Evolutionary conservation across 2,888 invertebrate species (phyloP).

Genomic region (Sesia bembeciformis): DNA sequence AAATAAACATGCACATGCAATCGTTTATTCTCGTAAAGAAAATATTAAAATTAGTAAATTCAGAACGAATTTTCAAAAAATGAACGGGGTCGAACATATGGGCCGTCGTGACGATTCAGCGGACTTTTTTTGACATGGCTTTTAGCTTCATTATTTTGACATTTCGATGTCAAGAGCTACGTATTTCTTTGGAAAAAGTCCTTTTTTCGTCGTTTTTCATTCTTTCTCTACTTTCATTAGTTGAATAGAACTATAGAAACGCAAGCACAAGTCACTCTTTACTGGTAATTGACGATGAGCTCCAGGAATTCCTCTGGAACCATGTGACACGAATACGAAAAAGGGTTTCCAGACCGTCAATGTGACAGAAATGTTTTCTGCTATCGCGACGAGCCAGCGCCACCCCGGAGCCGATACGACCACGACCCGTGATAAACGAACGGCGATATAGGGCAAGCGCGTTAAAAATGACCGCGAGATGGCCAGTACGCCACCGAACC

Average conservation of each 20-base stretch:
- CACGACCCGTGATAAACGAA: slow-evolving; percentile 54
- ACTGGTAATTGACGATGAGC: slow-evolving; percentile 27
- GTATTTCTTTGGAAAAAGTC: slow-evolving; percentile 64
- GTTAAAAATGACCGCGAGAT: slow-evolving; percentile 73
- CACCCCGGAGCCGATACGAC: slow-evolving; percentile 48
- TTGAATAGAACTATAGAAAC: slow-evolving; percentile 28
- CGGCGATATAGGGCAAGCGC: slow-evolving; percentile 61
- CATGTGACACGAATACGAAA: slow-evolving; percentile 75
- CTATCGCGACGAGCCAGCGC: slow-evolving; percentile 65
- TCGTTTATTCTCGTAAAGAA: too few relatives aligned
- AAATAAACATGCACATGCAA: too few relatives aligned
- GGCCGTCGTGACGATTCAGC: slow-evolving; percentile 64
- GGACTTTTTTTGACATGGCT: slow-evolving; percentile 70
- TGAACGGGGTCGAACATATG: slow-evolving; percentile 21
- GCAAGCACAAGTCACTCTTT: slow-evolving; percentile 20
- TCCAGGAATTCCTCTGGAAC: slow-evolving; percentile 60
- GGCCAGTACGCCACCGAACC: slow-evolving; percentile 73
- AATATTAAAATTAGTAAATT: too few relatives aligned
- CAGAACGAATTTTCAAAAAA: not conserved
- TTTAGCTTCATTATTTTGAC: slow-evolving; percentile 74
- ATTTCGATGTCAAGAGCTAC: slow-evolving; percentile 73
- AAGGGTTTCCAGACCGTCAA: slow-evolving; percentile 71
- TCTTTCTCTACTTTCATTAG: slow-evolving; percentile 36
- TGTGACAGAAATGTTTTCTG: slow-evolving; percentile 75
- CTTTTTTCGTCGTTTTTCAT: slow-evolving; percentile 43